A percentile compares a stretch with the other conserved stretches of the same genome.
Conservation (phyloP, 2,113 vertebrate genomes). For the Syngnathus scovelli region DNA sequence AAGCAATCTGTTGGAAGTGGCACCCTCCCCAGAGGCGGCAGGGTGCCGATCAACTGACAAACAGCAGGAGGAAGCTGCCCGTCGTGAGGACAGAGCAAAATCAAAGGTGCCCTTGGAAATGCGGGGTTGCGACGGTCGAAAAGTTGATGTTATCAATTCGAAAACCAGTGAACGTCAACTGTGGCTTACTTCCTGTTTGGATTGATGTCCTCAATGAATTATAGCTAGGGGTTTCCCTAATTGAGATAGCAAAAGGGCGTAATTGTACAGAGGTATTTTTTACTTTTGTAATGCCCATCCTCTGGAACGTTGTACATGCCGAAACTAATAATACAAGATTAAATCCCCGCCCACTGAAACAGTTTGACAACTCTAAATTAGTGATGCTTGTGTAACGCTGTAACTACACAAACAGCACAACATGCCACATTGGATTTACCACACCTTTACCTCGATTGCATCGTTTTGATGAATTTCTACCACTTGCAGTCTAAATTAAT, state of each 20-base stretch:
- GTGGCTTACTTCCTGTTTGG: slow-evolving; percentile 1
- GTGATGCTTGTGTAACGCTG: background rate
- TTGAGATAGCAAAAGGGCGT: background rate
- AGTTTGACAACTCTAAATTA: background rate
- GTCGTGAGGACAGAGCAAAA: slow-evolving; percentile 1
- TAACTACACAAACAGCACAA: background rate
- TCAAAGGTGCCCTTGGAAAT: background rate
- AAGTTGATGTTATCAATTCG: background rate
- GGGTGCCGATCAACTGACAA: slow-evolving; percentile 26
- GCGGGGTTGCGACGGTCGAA: background rate
- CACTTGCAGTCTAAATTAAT: background rate
- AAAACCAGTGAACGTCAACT: background rate
- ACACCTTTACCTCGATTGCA: background rate
- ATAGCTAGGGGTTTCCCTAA: background rate
- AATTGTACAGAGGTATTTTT: background rate
- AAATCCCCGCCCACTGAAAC: background rate
- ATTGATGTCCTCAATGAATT: background rate
- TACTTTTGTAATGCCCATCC: background rate
- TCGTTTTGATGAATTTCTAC: background rate
- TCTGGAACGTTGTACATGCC: background rate
- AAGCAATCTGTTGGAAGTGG: slow-evolving; percentile 49
- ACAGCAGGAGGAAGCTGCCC: slow-evolving; percentile 21
- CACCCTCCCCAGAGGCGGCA: slow-evolving; percentile 21
- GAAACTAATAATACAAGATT: background rate
- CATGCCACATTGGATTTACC: background rate